These are phyloP conservation scores for Pandemis heparana DNA, from an alignment of 2,888 invertebrate genomes.

Conservation along the genomic window DNA sequence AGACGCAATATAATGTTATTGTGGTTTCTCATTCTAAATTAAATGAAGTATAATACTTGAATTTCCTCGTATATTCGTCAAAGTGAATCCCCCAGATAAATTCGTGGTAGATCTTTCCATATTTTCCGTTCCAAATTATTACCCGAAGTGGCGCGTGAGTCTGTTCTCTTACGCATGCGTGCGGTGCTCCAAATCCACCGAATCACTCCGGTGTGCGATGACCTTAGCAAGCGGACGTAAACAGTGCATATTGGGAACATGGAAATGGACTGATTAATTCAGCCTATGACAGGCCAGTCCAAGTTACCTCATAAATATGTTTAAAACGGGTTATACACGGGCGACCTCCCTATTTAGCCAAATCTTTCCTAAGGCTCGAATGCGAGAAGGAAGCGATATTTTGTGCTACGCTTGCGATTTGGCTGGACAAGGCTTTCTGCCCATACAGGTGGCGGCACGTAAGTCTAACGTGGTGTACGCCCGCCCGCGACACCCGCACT, in stretches of 20 bases:
- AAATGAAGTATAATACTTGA: too few species aligned
- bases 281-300: background rate
- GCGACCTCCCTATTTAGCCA: too few species aligned
- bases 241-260: slow-evolving; percentile 45
- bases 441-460: too few species aligned
- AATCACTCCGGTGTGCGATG: slow-evolving; percentile 53
- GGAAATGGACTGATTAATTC: slow-evolving; percentile 9
- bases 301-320: background rate
- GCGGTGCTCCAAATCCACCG: slow-evolving; percentile 57
- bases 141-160: slow-evolving; percentile 34
- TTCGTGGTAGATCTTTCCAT: background rate
- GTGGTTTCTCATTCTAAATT: too few species aligned
- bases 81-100: background rate
- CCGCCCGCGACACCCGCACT: too few species aligned
- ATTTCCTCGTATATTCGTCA: background rate
- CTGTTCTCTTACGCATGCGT: slow-evolving; percentile 50
- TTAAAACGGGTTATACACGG: too few species aligned
- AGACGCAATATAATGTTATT: too few species aligned
- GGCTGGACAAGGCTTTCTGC: too few species aligned
- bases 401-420: too few species aligned
- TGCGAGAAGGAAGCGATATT: too few species aligned
- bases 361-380: too few species aligned
- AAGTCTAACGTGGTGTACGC: too few species aligned
- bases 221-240: slow-evolving; percentile 63
- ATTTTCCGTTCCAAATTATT: slow-evolving; percentile 20